phyloP scores from a whole-genome alignment of 2,113 vertebrate species.

The Indri indri region DNA sequence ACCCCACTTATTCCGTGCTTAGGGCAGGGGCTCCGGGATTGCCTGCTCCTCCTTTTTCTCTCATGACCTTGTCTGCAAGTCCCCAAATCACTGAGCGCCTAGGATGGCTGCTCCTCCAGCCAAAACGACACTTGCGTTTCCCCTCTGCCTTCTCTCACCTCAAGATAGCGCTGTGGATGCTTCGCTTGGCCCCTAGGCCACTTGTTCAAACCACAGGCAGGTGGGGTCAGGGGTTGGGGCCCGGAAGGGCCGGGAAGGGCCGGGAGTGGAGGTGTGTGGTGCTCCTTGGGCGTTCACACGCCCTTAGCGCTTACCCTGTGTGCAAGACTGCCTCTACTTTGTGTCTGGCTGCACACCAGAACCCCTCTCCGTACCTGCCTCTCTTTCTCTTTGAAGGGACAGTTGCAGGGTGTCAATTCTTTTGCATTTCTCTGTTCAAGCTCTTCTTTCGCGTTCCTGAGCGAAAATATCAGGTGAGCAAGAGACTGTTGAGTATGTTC shows the following conservation, averaged over 20 bases:
- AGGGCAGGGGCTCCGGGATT: background rate
- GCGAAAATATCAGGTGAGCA: background rate
- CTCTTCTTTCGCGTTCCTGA: constrained; percentile 50
- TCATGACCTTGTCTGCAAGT: background rate
- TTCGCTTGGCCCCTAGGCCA: background rate
- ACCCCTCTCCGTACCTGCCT: constrained; percentile 63
- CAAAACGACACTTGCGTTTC: no score
- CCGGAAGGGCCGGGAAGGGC: rapidly evolving
- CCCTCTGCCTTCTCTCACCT: background rate
- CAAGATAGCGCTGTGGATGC: background rate
- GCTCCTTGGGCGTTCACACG: rapidly evolving
- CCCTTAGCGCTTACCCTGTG: background rate
- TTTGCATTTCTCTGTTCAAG: constrained; percentile 47
- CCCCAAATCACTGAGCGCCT: background rate
- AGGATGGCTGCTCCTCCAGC: rapidly evolving
- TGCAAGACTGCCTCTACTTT: background rate
- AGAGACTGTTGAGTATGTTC: background rate
- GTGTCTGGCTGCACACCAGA: background rate
- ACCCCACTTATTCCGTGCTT: background rate
- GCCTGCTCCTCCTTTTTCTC: background rate
- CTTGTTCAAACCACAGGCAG: background rate
- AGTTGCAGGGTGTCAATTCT: constrained; percentile 30
- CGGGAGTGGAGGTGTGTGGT: background rate
- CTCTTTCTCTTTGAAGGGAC: constrained; percentile 61
- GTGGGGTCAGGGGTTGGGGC: background rate